These are phyloP conservation scores for Camponotus vicinus DNA, from an alignment of 1,140 invertebrate genomes.

Conservation along the genomic window DNA sequence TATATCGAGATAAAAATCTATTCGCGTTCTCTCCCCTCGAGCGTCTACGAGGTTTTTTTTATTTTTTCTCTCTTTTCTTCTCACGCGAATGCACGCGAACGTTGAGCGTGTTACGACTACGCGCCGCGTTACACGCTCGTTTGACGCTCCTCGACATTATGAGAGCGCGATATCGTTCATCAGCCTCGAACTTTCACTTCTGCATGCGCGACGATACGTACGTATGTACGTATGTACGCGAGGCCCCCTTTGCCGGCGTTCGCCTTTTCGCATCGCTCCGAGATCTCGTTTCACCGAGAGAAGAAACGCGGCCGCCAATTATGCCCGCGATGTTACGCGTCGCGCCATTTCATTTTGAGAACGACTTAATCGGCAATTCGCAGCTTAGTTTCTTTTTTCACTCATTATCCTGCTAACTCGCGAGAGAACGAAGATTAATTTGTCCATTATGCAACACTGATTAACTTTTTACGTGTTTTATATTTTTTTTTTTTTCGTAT, in stretches of 20 bases:
- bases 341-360: slow-evolving; percentile 40
- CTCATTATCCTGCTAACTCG: neutral
- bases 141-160: slow-evolving; percentile 68
- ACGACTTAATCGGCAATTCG: slow-evolving; percentile 24
- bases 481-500: too few relatives aligned
- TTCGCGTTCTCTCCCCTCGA: neutral
- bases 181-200: slow-evolving; percentile 74
- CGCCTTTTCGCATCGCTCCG: slow-evolving; percentile 13
- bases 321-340: slow-evolving; percentile 17
- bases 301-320: slow-evolving; percentile 57
- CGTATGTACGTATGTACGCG: neutral
- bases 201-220: slow-evolving; percentile 60
- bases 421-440: too few relatives aligned
- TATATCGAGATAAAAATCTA: neutral
- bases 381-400: slow-evolving; percentile 31
- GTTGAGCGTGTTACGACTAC: neutral
- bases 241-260: neutral
- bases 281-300: slow-evolving; percentile 54
- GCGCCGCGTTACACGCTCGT: slow-evolving; percentile 33
- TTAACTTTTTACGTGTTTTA: too few relatives aligned
- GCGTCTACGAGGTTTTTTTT: neutral
- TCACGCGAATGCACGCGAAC: neutral
- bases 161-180: slow-evolving; percentile 71
- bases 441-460: too few relatives aligned
- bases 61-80: neutral